These are phyloP conservation scores for Adelognathus sp. DNA, from an alignment of 2,888 invertebrate species.

Conservation along the genomic window DNA sequence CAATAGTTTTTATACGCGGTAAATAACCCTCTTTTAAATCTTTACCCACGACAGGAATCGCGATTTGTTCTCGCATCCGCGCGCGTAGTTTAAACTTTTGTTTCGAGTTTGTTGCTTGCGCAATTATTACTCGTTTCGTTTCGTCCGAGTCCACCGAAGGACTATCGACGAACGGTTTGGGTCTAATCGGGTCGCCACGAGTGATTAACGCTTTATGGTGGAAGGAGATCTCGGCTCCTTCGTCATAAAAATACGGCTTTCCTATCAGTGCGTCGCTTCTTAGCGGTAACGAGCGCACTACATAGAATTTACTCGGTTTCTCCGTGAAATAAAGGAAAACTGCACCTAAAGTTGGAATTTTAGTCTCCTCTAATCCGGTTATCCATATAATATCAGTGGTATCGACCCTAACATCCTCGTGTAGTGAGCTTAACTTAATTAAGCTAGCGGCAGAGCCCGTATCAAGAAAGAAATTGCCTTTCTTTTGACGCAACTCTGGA, in stretches of 20 bases:
- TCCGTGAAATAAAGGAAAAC: neutral
- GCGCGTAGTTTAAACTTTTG: neutral
- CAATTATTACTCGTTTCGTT: neutral
- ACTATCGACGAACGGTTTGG: slow-evolving; percentile 6
- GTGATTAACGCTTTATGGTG: slow-evolving; percentile 12
- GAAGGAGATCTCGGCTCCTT: slow-evolving; percentile 13
- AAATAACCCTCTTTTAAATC: too few relatives aligned
- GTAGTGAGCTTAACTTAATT: neutral
- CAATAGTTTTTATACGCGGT: neutral
- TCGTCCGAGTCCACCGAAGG: neutral
- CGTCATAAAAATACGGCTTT: too few relatives aligned
- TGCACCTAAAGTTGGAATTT: neutral
- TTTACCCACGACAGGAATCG: neutral
- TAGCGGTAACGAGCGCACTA: neutral
- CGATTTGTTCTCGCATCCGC: neutral
- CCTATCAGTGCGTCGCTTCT: neutral
- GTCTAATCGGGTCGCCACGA: neutral
- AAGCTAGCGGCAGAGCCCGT: slow-evolving; percentile 8
- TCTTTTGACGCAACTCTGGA: slow-evolving; percentile 1
- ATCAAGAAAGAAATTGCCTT: slow-evolving; percentile 4
- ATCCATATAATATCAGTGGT: neutral
- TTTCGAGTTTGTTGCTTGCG: neutral
- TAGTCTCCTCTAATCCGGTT: neutral
- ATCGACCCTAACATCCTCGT: neutral
- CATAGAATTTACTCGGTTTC: slow-evolving; percentile 2